A percentile compares a stretch with the other conserved stretches of the same genome.
phyloP scores from a whole-genome alignment of 2,113 vertebrate genomes.

The Istiophorus platypterus region DNA sequence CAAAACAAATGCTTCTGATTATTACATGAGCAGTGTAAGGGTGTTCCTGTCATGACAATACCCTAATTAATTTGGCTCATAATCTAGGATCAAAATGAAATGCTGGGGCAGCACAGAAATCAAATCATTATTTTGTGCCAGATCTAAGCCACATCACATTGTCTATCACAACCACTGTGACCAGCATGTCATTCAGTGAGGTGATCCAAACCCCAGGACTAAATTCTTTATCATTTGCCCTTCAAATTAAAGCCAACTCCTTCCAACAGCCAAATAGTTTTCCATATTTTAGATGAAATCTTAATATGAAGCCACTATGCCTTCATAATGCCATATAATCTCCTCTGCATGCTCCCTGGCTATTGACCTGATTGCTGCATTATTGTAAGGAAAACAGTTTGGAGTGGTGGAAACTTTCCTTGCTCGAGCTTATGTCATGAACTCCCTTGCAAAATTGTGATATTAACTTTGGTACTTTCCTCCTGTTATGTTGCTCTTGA shows the following conservation, averaged over 20 bases:
- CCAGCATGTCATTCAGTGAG: slow-evolving; percentile 71
- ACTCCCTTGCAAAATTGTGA: slow-evolving; percentile 43
- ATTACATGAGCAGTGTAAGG: slow-evolving; percentile 48
- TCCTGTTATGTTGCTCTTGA: slow-evolving; percentile 19
- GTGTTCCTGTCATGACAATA: slow-evolving; percentile 59
- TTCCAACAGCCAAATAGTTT: slow-evolving; percentile 66
- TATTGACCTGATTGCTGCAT: slow-evolving; percentile 51
- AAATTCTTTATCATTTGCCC: slow-evolving; percentile 69
- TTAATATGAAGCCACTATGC: slow-evolving; percentile 67
- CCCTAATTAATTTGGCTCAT: slow-evolving; percentile 45
- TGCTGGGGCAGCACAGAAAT: slow-evolving; percentile 36
- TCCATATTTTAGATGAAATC: slow-evolving; percentile 70
- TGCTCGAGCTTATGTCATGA: slow-evolving; percentile 9
- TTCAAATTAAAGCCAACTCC: slow-evolving; percentile 63
- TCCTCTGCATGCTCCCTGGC: slow-evolving; percentile 26
- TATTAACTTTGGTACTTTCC: slow-evolving; percentile 53
- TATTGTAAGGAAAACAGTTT: slow-evolving; percentile 17
- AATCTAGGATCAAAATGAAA: slow-evolving; percentile 53
- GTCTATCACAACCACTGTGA: slow-evolving; percentile 62
- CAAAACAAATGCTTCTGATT: slow-evolving; percentile 61
- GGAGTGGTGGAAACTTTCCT: slow-evolving; percentile 32
- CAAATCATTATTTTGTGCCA: slow-evolving; percentile 28
- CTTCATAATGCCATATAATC: slow-evolving; percentile 48
- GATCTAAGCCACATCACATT: slow-evolving; percentile 60
- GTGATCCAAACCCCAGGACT: slow-evolving; percentile 69